Percentiles rank a stretch among this genome's conserved stretches.
Evolutionary conservation across 2,888 invertebrate species (phyloP).

Genomic region (Leptinotarsa peninsularis): DNA sequence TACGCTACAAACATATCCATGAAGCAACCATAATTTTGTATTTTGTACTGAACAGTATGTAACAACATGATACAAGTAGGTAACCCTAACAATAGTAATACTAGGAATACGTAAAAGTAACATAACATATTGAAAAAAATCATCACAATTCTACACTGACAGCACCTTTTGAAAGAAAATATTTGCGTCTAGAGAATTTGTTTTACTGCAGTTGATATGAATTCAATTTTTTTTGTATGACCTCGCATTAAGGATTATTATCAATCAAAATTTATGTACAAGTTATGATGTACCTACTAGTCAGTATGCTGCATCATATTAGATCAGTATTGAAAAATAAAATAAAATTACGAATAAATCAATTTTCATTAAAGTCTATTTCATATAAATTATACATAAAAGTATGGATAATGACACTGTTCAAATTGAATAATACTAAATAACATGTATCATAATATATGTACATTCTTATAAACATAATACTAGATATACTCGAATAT

Average conservation of each 20-base stretch:
- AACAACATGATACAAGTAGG: conserved; percentile 61
- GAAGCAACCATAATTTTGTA: conserved; percentile 59
- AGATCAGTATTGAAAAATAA: conserved; percentile 49
- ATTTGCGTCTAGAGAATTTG: conserved; percentile 27
- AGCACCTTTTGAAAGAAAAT: conserved; percentile 62
- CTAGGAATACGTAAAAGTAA: conserved; percentile 61
- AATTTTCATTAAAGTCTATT: conserved; percentile 17
- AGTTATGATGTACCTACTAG: conserved; percentile 51
- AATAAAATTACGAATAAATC: conserved; percentile 26
- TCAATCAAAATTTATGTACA: conserved; percentile 50
- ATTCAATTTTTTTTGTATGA: conserved; percentile 5
- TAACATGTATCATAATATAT: conserved; percentile 52
- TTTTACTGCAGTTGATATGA: conserved; percentile 17
- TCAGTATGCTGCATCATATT: conserved; percentile 52
- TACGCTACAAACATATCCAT: conserved; percentile 60
- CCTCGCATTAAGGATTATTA: conserved; percentile 28
- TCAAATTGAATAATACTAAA: conserved; percentile 55
- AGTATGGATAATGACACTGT: conserved; percentile 48
- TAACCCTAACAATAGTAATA: conserved; percentile 58
- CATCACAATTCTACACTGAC: conserved; percentile 65
- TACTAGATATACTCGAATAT: conserved; percentile 46
- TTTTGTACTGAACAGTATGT: conserved; percentile 65
- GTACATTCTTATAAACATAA: conserved; percentile 45
- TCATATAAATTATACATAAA: conserved; percentile 30
- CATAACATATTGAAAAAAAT: conserved; percentile 65